Conservation (phyloP, 2,113 vertebrate genomes). For the Nansenia antarctica region DNA sequence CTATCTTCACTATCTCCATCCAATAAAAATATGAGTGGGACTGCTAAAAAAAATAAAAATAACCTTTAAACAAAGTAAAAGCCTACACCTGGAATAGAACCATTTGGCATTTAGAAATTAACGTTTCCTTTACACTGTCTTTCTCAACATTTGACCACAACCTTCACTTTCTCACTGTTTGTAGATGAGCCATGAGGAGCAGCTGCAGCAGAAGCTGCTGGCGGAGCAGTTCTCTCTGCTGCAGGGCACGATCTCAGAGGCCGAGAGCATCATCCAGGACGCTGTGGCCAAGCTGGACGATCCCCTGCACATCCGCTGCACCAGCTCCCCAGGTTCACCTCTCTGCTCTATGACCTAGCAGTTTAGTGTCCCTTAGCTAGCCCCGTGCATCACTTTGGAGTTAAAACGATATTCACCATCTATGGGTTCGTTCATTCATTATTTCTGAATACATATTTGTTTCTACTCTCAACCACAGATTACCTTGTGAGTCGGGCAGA, state of each 20-base stretch:
- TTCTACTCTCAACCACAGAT: constrained; percentile 72
- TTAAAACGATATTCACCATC: not conserved
- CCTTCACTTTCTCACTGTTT: too few species aligned
- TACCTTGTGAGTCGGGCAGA: constrained; percentile 90
- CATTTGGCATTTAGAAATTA: too few species aligned
- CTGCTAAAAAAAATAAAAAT: too few species aligned
- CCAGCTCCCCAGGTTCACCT: constrained; percentile 90
- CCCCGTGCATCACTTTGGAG: not conserved
- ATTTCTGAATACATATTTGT: not conserved
- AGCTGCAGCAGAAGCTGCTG: constrained; percentile 84
- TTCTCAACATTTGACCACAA: too few species aligned
- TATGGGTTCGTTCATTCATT: not conserved
- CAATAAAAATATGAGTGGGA: too few species aligned
- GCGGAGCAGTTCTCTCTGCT: constrained; percentile 88
- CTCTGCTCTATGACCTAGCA: too few species aligned
- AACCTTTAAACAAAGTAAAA: too few species aligned
- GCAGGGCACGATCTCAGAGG: constrained; percentile 82
- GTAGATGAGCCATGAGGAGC: constrained; percentile 83
- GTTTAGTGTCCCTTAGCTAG: not conserved
- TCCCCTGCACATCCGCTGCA: constrained; percentile 90
- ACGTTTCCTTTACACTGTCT: too few species aligned
- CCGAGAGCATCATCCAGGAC: constrained; percentile 84
- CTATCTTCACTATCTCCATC: too few species aligned
- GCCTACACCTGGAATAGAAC: too few species aligned
- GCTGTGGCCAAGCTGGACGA: constrained; percentile 88